These are phyloP conservation scores for Alca torda DNA, from an alignment of 2,797 vertebrate genomes.

Conservation along the genomic window DNA sequence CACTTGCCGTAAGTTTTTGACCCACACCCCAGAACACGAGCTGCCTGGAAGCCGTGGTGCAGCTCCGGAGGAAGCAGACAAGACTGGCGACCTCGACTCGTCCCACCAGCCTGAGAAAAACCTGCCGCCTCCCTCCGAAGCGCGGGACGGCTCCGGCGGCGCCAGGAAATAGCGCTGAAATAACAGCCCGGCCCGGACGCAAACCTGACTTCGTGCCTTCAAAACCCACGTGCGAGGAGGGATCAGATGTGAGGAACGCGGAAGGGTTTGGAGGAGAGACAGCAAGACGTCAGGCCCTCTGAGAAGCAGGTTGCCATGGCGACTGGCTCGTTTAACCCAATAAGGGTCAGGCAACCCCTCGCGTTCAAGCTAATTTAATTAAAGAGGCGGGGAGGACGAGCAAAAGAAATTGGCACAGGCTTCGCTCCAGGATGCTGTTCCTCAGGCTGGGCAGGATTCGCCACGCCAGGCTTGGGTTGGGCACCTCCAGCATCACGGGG, in stretches of 20 bases:
- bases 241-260: not conserved
- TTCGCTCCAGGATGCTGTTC: not conserved
- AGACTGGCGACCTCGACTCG: accelerated
- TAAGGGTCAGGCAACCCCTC: conserved; percentile 37
- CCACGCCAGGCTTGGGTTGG: not conserved
- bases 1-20: not conserved
- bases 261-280: not conserved
- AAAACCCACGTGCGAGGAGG: not conserved
- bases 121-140: not conserved
- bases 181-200: not conserved
- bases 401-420: not conserved
- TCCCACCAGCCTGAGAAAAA: not conserved
- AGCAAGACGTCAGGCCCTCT: not conserved
- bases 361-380: conserved; percentile 22
- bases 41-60: not conserved
- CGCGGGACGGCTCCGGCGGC: not conserved
- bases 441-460: not conserved
- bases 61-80: not conserved
- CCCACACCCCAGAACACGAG: not conserved
- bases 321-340: conserved; percentile 40
- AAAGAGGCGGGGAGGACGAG: not conserved
- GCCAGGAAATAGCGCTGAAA: not conserved
- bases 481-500: not conserved
- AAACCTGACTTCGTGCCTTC: not conserved
- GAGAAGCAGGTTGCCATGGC: conserved; percentile 40